These are phyloP conservation scores for Cydia amplana DNA, from an alignment of 1,140 invertebrate species.

Conservation along the genomic window DNA sequence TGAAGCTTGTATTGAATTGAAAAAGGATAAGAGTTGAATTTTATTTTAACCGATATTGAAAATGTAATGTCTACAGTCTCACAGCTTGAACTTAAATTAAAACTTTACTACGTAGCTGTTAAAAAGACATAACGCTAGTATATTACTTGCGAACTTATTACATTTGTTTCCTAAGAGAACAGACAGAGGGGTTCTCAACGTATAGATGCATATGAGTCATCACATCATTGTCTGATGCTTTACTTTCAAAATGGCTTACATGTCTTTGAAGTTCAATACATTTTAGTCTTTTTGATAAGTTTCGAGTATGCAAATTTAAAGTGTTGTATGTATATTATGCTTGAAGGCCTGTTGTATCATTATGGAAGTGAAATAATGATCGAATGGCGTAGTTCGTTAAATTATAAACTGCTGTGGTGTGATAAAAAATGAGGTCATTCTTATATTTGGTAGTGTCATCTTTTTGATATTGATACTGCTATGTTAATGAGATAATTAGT, in stretches of 20 bases:
- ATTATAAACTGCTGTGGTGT: conserved; percentile 7
- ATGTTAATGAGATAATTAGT: neutral
- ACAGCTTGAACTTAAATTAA: neutral
- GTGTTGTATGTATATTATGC: neutral
- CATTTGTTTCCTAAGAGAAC: neutral
- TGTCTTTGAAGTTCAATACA: neutral
- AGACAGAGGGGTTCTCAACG: neutral
- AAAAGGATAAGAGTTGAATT: neutral
- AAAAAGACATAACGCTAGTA: neutral
- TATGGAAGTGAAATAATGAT: neutral
- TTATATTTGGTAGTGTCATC: conserved; percentile 3
- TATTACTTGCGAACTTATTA: neutral
- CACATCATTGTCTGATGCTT: neutral
- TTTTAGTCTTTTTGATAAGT: neutral
- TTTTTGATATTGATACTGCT: neutral
- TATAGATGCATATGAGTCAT: neutral
- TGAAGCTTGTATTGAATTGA: neutral
- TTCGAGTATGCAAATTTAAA: neutral
- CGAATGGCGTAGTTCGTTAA: neutral
- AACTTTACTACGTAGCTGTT: neutral
- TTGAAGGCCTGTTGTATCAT: neutral
- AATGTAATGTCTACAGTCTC: neutral
- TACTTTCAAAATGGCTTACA: neutral
- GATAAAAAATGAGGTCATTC: conserved; percentile 14
- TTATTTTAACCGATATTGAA: neutral